Conservation (phyloP, 2,113 vertebrate species). For the Cisticola juncidis region DNA sequence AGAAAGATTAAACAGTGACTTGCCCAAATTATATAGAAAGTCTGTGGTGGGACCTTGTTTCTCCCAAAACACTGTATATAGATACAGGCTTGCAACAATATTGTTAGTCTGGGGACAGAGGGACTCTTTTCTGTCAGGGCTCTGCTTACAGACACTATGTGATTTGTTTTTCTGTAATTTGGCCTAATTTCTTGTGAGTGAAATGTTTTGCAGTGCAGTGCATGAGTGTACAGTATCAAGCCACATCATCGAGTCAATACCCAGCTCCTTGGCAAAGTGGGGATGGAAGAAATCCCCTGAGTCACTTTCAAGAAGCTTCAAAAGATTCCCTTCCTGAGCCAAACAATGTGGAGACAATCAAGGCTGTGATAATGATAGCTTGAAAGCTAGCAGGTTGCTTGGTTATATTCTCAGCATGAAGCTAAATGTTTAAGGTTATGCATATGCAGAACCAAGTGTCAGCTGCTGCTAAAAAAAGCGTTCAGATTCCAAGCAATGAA, state of each 20-base stretch:
- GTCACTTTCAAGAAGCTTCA: neutral
- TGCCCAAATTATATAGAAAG: slow-evolving; percentile 35
- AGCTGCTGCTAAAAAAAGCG: neutral
- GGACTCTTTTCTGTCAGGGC: neutral
- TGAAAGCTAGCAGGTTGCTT: slow-evolving; percentile 5
- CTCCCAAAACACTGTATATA: neutral
- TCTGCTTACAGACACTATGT: neutral
- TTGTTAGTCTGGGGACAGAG: neutral
- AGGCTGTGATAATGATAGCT: neutral
- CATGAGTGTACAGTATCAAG: neutral
- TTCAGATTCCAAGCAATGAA: neutral
- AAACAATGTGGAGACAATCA: neutral
- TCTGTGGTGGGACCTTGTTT: neutral
- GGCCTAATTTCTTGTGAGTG: neutral
- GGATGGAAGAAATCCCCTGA: neutral
- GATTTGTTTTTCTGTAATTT: slow-evolving; percentile 10
- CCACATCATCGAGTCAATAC: rapidly evolving
- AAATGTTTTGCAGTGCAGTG: neutral
- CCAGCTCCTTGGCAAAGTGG: neutral
- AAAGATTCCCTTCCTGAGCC: neutral
- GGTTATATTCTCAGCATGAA: neutral
- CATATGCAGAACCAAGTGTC: neutral
- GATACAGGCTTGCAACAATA: neutral
- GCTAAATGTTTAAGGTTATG: neutral
- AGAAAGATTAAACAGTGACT: neutral